phyloP scores from a whole-genome alignment of 2,888 invertebrate genomes.

The Tinea semifulvella region DNA sequence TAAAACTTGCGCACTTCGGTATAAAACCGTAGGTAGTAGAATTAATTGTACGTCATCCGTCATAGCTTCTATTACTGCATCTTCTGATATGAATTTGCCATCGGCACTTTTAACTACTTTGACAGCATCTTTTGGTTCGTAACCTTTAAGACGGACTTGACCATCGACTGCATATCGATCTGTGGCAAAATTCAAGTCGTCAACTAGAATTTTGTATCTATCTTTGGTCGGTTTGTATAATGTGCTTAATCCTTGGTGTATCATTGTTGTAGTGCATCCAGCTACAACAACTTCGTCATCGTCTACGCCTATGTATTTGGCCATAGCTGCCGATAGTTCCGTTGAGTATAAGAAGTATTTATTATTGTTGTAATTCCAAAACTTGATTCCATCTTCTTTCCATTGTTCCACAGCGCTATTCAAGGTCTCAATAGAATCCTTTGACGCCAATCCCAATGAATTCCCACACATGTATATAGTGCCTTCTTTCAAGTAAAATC shows the following conservation, averaged over 20 bases:
- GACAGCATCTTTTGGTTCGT: slow-evolving; percentile 39
- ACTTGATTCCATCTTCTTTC: slow-evolving; percentile 42
- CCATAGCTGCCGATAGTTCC: slow-evolving; percentile 37
- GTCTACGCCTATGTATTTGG: slow-evolving; percentile 40
- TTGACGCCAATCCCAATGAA: slow-evolving; percentile 45
- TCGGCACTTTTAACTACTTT: slow-evolving; percentile 36
- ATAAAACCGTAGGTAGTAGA: slow-evolving; percentile 40
- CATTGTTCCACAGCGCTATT: slow-evolving; percentile 32
- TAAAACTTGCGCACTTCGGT: slow-evolving; percentile 44
- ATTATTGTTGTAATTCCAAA: slow-evolving; percentile 38
- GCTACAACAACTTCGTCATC: slow-evolving; percentile 36
- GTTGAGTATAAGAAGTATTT: slow-evolving; percentile 42
- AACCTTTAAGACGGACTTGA: slow-evolving; percentile 43
- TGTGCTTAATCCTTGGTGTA: slow-evolving; percentile 46
- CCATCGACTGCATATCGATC: slow-evolving; percentile 51
- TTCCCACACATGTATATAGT: slow-evolving; percentile 49
- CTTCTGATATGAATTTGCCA: slow-evolving; percentile 35
- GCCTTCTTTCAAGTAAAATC: slow-evolving; percentile 39
- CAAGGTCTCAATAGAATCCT: slow-evolving; percentile 37
- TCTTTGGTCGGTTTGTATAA: slow-evolving; percentile 42
- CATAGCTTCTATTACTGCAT: slow-evolving; percentile 44
- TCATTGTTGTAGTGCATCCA: slow-evolving; percentile 39
- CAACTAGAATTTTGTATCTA: slow-evolving; percentile 46
- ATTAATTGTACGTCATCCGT: slow-evolving; percentile 41
- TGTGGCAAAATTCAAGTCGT: slow-evolving; percentile 48